Conservation (phyloP, 2,888 invertebrate species). For the Zaprionus bogoriensis region DNA sequence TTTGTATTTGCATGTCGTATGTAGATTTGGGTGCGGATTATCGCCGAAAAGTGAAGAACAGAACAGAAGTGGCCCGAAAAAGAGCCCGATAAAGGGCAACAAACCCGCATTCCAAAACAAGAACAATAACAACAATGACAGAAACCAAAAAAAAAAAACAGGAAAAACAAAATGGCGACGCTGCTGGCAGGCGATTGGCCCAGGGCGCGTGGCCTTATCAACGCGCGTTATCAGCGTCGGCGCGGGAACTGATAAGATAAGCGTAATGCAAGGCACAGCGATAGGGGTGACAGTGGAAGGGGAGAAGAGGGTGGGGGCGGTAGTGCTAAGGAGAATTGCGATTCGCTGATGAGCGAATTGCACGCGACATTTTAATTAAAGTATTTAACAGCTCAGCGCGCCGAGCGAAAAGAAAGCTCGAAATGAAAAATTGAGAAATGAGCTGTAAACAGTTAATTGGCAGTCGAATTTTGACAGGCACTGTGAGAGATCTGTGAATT, state of each 20-base stretch:
- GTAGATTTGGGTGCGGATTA: conserved; percentile 21
- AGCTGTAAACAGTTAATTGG: conserved; percentile 47
- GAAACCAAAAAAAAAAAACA: conserved; percentile 10
- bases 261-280: conserved; percentile 1
- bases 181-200: conserved; percentile 56
- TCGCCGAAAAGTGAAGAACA: conserved; percentile 14
- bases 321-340: not conserved
- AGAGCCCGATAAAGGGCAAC: conserved; percentile 15
- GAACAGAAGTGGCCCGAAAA: conserved; percentile 1
- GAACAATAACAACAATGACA: not conserved
- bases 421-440: conserved; percentile 15
- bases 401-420: conserved; percentile 5
- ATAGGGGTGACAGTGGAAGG: not conserved
- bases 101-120: conserved; percentile 19
- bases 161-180: conserved; percentile 65
- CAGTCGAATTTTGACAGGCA: conserved; percentile 28
- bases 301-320: not conserved
- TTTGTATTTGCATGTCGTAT: not conserved
- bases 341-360: no score
- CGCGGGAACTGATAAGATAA: conserved; percentile 64
- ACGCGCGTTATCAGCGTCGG: conserved; percentile 58
- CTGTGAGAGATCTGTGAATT: conserved; percentile 15
- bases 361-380: conserved; percentile 74
- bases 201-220: conserved; percentile 47
- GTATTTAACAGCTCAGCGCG: conserved; percentile 39